phyloP scores from a whole-genome alignment of 92 coral and sea anemone genomes.

The Palythoa grandis region DNA sequence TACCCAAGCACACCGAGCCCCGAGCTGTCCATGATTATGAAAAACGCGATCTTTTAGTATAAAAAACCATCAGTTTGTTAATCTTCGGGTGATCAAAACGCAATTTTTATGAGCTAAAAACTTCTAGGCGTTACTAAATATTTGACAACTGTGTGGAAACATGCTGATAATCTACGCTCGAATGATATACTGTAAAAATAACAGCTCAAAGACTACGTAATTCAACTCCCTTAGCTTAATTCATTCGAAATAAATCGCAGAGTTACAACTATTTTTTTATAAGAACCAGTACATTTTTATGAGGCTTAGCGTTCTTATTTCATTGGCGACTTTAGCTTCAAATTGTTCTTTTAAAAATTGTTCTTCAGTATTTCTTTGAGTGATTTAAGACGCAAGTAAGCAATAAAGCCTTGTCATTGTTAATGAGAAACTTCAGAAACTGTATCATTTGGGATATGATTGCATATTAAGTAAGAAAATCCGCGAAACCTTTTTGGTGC shows the following conservation, averaged over 20 bases:
- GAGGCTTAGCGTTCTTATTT: neutral
- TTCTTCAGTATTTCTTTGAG: too few species aligned
- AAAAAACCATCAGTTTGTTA: neutral
- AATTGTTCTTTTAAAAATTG: too few species aligned
- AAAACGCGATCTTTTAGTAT: neutral
- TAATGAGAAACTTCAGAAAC: too few species aligned
- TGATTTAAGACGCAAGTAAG: too few species aligned
- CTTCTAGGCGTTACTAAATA: neutral
- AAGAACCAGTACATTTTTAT: neutral
- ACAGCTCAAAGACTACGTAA: neutral
- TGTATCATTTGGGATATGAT: too few species aligned
- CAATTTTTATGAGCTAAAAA: neutral
- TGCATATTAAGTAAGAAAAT: too few species aligned
- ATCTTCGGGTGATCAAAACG: neutral
- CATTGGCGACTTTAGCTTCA: neutral
- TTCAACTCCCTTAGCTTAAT: neutral
- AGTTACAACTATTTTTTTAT: too few species aligned
- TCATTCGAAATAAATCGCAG: neutral
- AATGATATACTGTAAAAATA: neutral
- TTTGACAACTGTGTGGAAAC: neutral
- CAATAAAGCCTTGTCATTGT: too few species aligned
- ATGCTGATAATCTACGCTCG: neutral
- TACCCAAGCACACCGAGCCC: neutral
- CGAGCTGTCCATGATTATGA: neutral
- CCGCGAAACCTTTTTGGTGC: too few species aligned